These are phyloP conservation scores for Plebejus anna DNA, from an alignment of 2,888 invertebrate species.

Conservation along the genomic window DNA sequence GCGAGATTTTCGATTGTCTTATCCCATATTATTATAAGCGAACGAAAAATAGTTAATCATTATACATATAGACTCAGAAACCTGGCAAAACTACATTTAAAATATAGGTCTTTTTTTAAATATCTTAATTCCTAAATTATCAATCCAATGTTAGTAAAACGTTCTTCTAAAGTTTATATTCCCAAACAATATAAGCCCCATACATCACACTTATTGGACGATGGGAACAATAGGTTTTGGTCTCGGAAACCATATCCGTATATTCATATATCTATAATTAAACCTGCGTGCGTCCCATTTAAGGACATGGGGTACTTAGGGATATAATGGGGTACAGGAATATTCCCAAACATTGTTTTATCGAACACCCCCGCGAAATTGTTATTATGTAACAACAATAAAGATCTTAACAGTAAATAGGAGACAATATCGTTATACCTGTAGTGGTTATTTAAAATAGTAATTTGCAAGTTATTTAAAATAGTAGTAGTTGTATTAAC, in stretches of 20 bases:
- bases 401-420: constrained; percentile 13
- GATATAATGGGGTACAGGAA: neutral
- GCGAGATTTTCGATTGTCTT: too few species aligned
- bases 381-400: constrained; percentile 2
- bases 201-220: constrained; percentile 1
- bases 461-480: too few species aligned
- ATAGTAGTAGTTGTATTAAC: too few species aligned
- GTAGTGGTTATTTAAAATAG: neutral
- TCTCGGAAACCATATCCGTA: constrained; percentile 1
- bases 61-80: too few species aligned
- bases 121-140: too few species aligned
- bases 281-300: neutral
- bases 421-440: neutral
- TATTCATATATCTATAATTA: constrained; percentile 18
- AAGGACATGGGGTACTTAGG: neutral
- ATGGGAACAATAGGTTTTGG: neutral
- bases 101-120: too few species aligned
- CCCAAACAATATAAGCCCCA: neutral
- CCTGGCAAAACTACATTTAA: too few species aligned
- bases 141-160: neutral
- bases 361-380: neutral
- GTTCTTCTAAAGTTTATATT: neutral
- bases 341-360: neutral
- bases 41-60: too few species aligned
- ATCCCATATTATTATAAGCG: too few species aligned